Percentiles rank a stretch among this genome's conserved stretches.
phyloP scores from a whole-genome alignment of 1,140 invertebrate genomes.

The Vollenhovia emeryi region DNA sequence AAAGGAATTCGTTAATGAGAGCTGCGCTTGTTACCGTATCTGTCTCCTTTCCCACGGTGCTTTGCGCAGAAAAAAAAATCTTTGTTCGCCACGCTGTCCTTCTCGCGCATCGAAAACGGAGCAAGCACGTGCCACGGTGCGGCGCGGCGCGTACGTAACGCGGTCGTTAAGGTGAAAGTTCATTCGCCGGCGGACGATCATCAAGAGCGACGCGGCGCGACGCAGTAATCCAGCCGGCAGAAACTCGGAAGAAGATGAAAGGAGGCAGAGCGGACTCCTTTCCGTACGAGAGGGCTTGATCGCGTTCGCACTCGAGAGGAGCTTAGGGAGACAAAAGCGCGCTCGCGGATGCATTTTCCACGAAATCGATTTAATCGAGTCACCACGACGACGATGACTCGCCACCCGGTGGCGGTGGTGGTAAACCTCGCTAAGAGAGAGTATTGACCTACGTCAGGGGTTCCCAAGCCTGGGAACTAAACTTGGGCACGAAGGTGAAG shows the following conservation, averaged over 20 bases:
- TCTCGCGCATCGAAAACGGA: not conserved
- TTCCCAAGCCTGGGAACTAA: slow-evolving; percentile 41
- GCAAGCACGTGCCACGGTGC: not conserved
- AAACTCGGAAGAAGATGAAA: slow-evolving; percentile 26
- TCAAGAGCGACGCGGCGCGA: not conserved
- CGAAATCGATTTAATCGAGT: slow-evolving; percentile 58
- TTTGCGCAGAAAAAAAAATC: not conserved
- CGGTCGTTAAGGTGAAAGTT: slow-evolving; percentile 49
- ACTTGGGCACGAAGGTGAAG: not conserved
- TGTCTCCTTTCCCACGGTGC: not conserved
- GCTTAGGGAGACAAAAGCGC: slow-evolving; percentile 14
- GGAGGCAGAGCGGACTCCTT: not conserved
- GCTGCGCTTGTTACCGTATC: not conserved
- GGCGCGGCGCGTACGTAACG: not conserved
- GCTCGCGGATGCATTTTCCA: slow-evolving; percentile 47
- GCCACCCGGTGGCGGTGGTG: slow-evolving; percentile 2
- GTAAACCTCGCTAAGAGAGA: slow-evolving; percentile 37
- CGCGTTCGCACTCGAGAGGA: not conserved
- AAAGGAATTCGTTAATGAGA: not conserved
- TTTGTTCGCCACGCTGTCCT: not conserved
- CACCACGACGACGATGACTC: slow-evolving; percentile 49
- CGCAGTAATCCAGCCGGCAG: not conserved
- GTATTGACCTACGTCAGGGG: slow-evolving; percentile 54
- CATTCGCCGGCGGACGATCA: slow-evolving; percentile 13
- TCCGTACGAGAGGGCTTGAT: not conserved